Evolutionary conservation across 2,888 invertebrate genomes (phyloP).

Genomic region (Pheosia tremula): DNA sequence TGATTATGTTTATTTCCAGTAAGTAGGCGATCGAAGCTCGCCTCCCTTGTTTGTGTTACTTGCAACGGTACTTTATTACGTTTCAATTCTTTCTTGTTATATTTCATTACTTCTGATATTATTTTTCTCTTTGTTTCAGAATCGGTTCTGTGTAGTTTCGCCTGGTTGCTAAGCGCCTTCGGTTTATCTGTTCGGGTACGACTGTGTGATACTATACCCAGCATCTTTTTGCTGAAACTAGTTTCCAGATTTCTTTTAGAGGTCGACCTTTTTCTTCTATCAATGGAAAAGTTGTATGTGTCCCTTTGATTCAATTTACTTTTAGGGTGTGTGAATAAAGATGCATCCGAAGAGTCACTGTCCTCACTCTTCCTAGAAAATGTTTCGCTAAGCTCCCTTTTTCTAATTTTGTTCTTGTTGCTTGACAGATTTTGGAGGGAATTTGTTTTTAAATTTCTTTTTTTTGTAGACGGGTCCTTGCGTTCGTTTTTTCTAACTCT

Average conservation of each 20-base stretch:
- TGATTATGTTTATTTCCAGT: constrained; percentile 4
- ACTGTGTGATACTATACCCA: not conserved
- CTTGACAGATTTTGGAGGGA: not conserved
- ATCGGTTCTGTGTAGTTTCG: constrained; percentile 21
- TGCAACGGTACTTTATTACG: constrained; percentile 5
- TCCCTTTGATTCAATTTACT: not conserved
- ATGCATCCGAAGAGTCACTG: not conserved
- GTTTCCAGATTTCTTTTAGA: not conserved
- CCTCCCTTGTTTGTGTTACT: constrained; percentile 24
- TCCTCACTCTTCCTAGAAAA: not conserved
- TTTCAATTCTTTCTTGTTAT: constrained; percentile 23
- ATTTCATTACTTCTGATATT: constrained; percentile 25
- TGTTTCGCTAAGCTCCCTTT: not conserved
- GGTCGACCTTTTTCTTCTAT: not conserved
- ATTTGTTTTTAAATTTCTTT: not conserved
- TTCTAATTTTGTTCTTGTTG: not conserved
- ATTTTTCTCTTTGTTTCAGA: constrained; percentile 27
- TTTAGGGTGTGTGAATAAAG: not conserved
- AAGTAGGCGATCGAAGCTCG: constrained; percentile 3
- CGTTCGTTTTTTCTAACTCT: not conserved
- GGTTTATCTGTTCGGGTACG: not conserved
- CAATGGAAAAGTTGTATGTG: not conserved
- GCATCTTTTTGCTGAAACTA: not conserved
- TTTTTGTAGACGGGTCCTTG: not conserved
- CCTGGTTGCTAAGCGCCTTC: not conserved